These are phyloP conservation scores for Ptychobarbus kaznakovi DNA, from an alignment of 2,797 vertebrate species.

Conservation along the genomic window DNA sequence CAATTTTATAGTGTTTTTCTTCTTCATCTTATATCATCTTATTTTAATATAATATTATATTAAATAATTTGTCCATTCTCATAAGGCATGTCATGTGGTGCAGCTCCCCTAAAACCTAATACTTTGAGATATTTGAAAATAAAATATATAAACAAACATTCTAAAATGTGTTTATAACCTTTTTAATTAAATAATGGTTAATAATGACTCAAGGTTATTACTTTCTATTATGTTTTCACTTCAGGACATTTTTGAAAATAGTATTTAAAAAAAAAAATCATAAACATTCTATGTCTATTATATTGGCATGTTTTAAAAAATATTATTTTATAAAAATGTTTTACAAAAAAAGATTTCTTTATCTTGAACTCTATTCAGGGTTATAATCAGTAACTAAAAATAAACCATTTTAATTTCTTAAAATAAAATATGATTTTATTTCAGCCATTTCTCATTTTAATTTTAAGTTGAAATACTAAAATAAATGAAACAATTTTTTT, in stretches of 20 bases:
- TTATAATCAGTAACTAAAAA: not conserved
- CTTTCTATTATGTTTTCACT: not conserved
- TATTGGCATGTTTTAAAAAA: not conserved
- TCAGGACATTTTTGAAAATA: not conserved
- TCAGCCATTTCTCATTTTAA: not conserved
- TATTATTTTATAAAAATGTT: too few species aligned
- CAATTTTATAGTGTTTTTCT: not conserved
- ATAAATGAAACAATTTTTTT: not conserved
- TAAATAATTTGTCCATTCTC: not conserved
- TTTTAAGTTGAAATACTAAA: not conserved
- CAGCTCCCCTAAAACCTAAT: not conserved
- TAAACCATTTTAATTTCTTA: not conserved
- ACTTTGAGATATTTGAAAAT: not conserved
- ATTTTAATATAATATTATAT: not conserved
- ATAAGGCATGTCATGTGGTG: not conserved
- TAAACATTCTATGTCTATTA: not conserved
- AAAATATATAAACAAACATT: not conserved
- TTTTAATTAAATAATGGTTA: not conserved
- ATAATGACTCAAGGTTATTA: not conserved
- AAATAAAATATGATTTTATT: not conserved
- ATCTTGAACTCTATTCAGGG: not conserved
- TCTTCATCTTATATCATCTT: not conserved
- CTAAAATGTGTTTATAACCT: not conserved
- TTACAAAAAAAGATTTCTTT: too few species aligned
- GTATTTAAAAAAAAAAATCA: not conserved